Evolutionary conservation across 1,140 invertebrate genomes (phyloP).

Genomic region (Brachionus paranguensis): DNA sequence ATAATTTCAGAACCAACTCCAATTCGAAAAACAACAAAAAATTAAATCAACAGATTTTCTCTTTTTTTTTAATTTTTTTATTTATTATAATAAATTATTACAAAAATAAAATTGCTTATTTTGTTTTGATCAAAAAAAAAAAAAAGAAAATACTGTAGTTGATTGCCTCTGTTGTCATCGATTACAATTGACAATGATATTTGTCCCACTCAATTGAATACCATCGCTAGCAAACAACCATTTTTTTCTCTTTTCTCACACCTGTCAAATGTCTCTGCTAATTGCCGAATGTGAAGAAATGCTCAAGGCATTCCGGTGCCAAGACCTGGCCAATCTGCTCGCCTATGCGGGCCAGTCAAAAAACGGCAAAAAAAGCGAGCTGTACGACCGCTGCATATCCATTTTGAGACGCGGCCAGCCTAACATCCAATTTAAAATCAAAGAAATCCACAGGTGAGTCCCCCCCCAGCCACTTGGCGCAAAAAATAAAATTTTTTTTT

Average conservation of each 20-base stretch:
- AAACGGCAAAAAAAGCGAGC: constrained; percentile 29
- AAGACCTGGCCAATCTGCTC: constrained; percentile 2
- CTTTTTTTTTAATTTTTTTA: background rate
- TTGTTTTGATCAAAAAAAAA: background rate
- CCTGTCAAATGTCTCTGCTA: background rate
- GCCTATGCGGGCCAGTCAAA: constrained; percentile 28
- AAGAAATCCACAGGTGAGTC: constrained; percentile 17
- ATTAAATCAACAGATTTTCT: background rate
- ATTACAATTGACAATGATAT: background rate
- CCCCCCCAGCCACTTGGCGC: too few relatives aligned
- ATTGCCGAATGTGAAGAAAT: constrained; percentile 28
- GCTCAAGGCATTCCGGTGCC: constrained; percentile 20
- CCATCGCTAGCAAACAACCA: background rate
- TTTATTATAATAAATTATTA: constrained; percentile 34
- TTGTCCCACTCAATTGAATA: background rate
- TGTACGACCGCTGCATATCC: constrained; percentile 20
- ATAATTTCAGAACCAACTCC: background rate
- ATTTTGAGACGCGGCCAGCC: constrained; percentile 10
- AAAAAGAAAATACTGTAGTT: background rate
- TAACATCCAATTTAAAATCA: constrained; percentile 34
- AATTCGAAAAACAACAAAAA: background rate
- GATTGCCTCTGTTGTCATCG: constrained; percentile 10
- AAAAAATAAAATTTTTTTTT: background rate
- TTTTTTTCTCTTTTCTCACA: background rate
- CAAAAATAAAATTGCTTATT: background rate